phyloP scores from a whole-genome alignment of 2,888 invertebrate species.

The Perizoma flavofasciatum region DNA sequence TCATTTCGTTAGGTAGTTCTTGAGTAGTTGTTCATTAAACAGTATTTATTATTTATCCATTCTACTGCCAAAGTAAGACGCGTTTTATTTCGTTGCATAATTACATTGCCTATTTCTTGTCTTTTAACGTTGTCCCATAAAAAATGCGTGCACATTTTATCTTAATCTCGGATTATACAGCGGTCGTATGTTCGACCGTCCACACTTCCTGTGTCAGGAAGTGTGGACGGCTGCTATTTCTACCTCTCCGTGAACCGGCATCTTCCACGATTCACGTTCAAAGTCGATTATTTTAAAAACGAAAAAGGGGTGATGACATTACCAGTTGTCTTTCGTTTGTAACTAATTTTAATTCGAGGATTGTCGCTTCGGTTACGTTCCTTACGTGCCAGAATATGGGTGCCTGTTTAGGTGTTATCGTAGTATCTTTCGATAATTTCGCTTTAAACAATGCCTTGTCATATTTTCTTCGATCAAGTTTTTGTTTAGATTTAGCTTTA shows the following conservation, averaged over 20 bases:
- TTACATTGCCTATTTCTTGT: neutral
- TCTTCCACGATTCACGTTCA: slow-evolving; percentile 69
- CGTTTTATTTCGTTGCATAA: too few relatives aligned
- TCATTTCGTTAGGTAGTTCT: too few relatives aligned
- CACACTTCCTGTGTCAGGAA: slow-evolving; percentile 71
- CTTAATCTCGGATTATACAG: slow-evolving; percentile 41
- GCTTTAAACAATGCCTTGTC: neutral
- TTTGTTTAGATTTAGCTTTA: too few relatives aligned
- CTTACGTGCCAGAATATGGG: slow-evolving; percentile 22
- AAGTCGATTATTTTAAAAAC: slow-evolving; percentile 70
- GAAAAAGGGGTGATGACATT: slow-evolving; percentile 18
- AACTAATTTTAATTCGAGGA: slow-evolving; percentile 49
- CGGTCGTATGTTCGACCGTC: slow-evolving; percentile 56
- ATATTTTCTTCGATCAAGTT: too few relatives aligned
- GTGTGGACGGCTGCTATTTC: slow-evolving; percentile 69
- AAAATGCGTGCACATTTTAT: slow-evolving; percentile 45
- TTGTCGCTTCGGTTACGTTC: slow-evolving; percentile 39
- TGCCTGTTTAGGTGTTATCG: slow-evolving; percentile 1
- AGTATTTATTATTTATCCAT: too few relatives aligned
- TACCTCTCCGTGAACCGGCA: slow-evolving; percentile 70
- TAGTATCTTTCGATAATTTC: slow-evolving; percentile 10
- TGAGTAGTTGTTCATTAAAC: too few relatives aligned
- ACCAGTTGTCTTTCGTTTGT: slow-evolving; percentile 45
- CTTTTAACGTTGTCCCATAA: slow-evolving; percentile 21
- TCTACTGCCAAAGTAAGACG: too few relatives aligned